These are phyloP conservation scores for Phrynocephalus versicolor DNA, from an alignment of 2,113 vertebrate species.

Conservation along the genomic window DNA sequence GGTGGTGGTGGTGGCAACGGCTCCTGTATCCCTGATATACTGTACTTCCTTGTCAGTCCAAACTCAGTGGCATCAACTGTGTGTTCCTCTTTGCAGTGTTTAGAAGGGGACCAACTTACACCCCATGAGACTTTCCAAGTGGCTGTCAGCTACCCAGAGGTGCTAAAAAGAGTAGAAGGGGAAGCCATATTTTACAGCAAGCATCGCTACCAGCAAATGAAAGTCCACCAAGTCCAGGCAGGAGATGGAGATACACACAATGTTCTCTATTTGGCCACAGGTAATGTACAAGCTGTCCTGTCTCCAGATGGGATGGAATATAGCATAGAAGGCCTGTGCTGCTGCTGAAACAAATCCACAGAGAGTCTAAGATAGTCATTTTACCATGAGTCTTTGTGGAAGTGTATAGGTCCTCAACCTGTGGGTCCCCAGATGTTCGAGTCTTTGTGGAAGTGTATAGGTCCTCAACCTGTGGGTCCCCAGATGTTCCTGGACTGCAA, in stretches of 20 bases:
- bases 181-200: slow-evolving; percentile 74
- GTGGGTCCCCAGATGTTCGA: too few relatives aligned
- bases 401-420: too few relatives aligned
- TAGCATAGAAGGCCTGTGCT: not conserved
- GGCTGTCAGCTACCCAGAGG: slow-evolving; percentile 74
- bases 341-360: not conserved
- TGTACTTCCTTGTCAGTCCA: not conserved
- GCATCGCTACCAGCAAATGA: slow-evolving; percentile 72
- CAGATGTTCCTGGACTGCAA: too few relatives aligned
- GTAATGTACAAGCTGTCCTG: slow-evolving; percentile 33
- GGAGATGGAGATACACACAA: slow-evolving; percentile 38
- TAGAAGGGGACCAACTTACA: slow-evolving; percentile 58
- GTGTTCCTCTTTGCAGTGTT: slow-evolving; percentile 62
- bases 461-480: too few relatives aligned
- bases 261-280: slow-evolving; percentile 76
- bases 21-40: too few relatives aligned
- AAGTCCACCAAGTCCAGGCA: slow-evolving; percentile 63
- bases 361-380: too few relatives aligned
- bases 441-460: too few relatives aligned
- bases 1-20: not conserved
- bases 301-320: too few relatives aligned
- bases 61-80: too few relatives aligned
- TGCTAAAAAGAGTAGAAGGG: slow-evolving; percentile 69
- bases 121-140: slow-evolving; percentile 77
- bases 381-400: too few relatives aligned